phyloP scores from a whole-genome alignment of 2,113 vertebrate genomes.

The Melanerpes aurifrons region DNA sequence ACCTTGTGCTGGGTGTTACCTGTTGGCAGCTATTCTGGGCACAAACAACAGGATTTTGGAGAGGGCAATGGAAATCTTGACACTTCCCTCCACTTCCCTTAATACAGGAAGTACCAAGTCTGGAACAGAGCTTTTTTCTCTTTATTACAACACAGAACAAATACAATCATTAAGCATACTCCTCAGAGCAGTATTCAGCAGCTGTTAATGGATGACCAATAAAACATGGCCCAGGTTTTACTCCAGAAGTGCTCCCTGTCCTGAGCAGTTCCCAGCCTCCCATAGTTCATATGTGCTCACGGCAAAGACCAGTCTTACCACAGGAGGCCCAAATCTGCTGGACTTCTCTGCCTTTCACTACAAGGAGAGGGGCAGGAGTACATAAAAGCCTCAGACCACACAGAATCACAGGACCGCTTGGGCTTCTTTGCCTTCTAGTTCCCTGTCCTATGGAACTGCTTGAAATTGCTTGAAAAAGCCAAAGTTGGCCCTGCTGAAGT shows the following conservation, averaged over 20 bases:
- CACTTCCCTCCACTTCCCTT: not conserved
- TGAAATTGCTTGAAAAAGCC: too few species aligned
- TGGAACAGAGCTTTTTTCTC: not conserved
- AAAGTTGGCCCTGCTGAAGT: too few species aligned
- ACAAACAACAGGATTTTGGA: not conserved
- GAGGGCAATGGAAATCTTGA: not conserved
- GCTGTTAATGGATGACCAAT: not conserved
- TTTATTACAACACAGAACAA: conserved; percentile 20
- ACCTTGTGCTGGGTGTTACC: not conserved
- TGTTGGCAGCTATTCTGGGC: not conserved
- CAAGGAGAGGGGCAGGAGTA: not conserved
- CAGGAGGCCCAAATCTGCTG: not conserved
- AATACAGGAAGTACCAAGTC: not conserved
- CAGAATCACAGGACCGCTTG: too few species aligned
- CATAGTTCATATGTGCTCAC: not conserved
- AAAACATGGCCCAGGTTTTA: not conserved
- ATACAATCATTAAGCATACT: not conserved
- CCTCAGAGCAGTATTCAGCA: not conserved
- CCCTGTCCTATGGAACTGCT: too few species aligned
- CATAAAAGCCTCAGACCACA: not conserved
- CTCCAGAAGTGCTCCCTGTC: not conserved
- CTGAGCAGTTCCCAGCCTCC: not conserved
- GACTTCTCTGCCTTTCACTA: fast-evolving
- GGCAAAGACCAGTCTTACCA: not conserved
- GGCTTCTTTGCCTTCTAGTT: too few species aligned